Evolutionary conservation across 2,797 vertebrate genomes (phyloP), one percentile per base, ranked within the genome.

Genomic region (Macropodus opercularis): DNA sequence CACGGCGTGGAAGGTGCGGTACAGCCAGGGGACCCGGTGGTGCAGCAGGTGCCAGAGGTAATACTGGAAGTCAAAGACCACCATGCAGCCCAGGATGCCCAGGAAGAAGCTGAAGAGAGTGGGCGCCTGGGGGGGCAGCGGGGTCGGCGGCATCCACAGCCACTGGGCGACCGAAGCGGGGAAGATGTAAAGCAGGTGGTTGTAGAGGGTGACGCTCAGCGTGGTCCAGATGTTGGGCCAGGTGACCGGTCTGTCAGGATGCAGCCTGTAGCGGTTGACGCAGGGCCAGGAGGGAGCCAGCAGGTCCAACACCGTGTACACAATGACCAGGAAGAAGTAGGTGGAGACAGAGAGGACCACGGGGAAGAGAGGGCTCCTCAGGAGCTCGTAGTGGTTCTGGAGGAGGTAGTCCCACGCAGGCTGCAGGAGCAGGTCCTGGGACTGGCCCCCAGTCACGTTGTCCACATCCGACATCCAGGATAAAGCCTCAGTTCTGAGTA

Each of bases 61-160:
- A 32, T 93, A 94, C 85, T 94, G 93, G 77, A 93, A 93, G 73
- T 94, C 93, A 17, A 94, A 94, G 42, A 94, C 79, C 29, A 94
- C 81, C 15, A 87, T 91, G 81, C 93, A 94, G 47, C 92, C 92
- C 64, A 92, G 62, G 68, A 94, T 88, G 17, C 93, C 93, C 46
- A 92, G 67, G 39, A 90, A 65, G 65, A 94, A 93, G 68, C 87
- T 87, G 14, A 72, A 72, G 39, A 93, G 81, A 2, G 89, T 87
- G 34, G 93, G 93, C 0, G 93, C 92, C 13, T 92, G 83, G 0
- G 61, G 73, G 5, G 91, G 91, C 14, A 94, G 76, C 0, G 90
- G 91, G 14, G 84, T 89, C 1, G 92, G 84, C 0, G 93, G 91
- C 19, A 93, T 79, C 92, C 92, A 94, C 58, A 93, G 73, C 93